Conservation (phyloP, 37 sponge, comb jelly and placozoan species). For the Hexactinellida sp. region DNA sequence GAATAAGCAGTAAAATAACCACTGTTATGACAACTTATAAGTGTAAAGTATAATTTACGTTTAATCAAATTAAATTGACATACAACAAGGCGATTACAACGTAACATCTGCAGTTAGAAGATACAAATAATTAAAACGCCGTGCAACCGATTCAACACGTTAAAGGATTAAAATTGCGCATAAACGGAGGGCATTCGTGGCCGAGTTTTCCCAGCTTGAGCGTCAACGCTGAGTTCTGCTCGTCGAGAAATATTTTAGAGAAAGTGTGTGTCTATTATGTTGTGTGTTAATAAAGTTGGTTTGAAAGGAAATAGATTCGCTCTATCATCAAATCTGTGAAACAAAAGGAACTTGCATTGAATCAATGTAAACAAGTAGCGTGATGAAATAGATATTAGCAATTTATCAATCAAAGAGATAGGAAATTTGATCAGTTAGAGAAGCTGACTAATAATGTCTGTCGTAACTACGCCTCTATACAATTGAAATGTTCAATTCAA, state of each 20-base stretch:
- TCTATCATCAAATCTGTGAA: not conserved
- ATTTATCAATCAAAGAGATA: not conserved
- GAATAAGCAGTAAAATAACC: too few relatives aligned
- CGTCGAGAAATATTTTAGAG: not conserved
- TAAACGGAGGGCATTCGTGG: not conserved
- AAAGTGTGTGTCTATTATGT: not conserved
- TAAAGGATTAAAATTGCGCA: slow-evolving; percentile 15
- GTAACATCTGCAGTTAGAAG: not conserved
- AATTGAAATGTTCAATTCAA: too few relatives aligned
- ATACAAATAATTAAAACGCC: not conserved
- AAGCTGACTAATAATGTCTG: too few relatives aligned
- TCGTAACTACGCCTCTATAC: too few relatives aligned
- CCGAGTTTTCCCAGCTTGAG: not conserved
- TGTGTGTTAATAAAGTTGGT: not conserved
- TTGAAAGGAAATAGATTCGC: not conserved
- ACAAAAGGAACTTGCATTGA: not conserved
- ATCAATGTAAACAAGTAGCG: too few relatives aligned
- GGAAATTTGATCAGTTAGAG: too few relatives aligned
- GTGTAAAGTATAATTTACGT: too few relatives aligned
- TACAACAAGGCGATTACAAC: not conserved
- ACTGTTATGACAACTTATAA: too few relatives aligned
- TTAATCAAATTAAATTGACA: not conserved
- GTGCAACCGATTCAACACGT: not conserved
- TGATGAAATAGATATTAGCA: not conserved
- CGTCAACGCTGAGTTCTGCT: not conserved